phyloP scores from a whole-genome alignment of 2,888 invertebrate species.

The Ichneumoninae sp. region DNA sequence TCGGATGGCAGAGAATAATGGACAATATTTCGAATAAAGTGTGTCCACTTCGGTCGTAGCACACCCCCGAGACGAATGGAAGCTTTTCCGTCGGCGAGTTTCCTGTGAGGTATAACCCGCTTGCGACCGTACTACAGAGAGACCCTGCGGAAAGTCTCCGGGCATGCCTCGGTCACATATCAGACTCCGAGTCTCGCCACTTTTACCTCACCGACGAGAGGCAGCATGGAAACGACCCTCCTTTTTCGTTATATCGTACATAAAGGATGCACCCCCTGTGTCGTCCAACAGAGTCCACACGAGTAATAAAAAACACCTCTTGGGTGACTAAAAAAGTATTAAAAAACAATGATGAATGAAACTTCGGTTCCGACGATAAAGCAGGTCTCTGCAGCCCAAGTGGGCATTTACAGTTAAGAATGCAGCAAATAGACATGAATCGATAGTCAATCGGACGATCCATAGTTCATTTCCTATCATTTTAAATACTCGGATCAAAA shows the following conservation, averaged over 20 bases:
- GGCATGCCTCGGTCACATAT: slow-evolving; percentile 54
- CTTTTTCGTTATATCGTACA: slow-evolving; percentile 4
- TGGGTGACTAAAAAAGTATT: neutral
- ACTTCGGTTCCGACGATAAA: neutral
- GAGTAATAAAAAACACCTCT: neutral
- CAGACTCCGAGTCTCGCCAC: slow-evolving; percentile 46
- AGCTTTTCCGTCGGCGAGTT: slow-evolving; percentile 53
- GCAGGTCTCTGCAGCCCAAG: neutral
- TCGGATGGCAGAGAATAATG: slow-evolving; percentile 62
- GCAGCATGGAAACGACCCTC: neutral
- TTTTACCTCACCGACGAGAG: slow-evolving; percentile 13
- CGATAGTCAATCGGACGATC: neutral
- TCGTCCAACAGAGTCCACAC: neutral
- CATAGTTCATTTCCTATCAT: neutral
- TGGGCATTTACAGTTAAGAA: neutral
- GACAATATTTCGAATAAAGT: slow-evolving; percentile 66
- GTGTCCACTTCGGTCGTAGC: slow-evolving; percentile 66
- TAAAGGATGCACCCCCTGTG: neutral
- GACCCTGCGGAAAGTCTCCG: slow-evolving; percentile 36
- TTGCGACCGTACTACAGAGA: slow-evolving; percentile 17
- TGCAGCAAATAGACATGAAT: neutral
- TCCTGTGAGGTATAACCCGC: slow-evolving; percentile 33
- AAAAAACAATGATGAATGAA: neutral
- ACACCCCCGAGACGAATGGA: slow-evolving; percentile 67
- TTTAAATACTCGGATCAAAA: neutral